These are phyloP conservation scores for Monoplex corrugatus DNA, from an alignment of 2,888 invertebrate species.

Conservation along the genomic window DNA sequence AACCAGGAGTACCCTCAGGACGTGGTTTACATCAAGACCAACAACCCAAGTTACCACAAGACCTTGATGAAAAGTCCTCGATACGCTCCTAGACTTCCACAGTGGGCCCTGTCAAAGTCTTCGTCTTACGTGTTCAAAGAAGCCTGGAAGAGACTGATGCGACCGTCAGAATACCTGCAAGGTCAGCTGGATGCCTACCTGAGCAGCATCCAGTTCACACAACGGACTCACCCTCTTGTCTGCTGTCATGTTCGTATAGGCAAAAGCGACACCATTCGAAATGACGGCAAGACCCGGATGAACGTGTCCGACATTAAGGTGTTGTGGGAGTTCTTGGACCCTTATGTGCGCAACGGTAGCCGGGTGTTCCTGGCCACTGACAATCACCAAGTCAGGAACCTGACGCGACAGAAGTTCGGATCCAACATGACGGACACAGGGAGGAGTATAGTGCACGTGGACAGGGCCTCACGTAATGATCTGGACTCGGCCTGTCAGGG, in stretches of 20 bases:
- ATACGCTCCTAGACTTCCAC: neutral
- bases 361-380: neutral
- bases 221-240: neutral
- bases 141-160: constrained; percentile 55
- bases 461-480: constrained; percentile 36
- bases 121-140: constrained; percentile 38
- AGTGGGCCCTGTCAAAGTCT: neutral
- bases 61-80: neutral
- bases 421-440: neutral
- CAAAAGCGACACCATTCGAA: neutral
- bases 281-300: neutral
- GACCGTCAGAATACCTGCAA: constrained; percentile 49
- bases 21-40: constrained; percentile 55
- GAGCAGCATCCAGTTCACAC: neutral
- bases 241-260: constrained; percentile 1
- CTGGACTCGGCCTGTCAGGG: constrained; percentile 42
- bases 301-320: neutral
- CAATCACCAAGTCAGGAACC: neutral
- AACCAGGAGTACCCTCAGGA: constrained; percentile 53
- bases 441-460: neutral
- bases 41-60: neutral
- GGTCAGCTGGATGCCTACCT: constrained; percentile 43
- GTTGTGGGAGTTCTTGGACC: neutral
- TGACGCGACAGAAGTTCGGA: neutral
- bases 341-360: neutral